A percentile compares a stretch with the other conserved stretches of the same genome.
Evolutionary conservation across 53 echinoderm and acorn worm species (phyloP).

Genomic region (Antedon mediterranea): DNA sequence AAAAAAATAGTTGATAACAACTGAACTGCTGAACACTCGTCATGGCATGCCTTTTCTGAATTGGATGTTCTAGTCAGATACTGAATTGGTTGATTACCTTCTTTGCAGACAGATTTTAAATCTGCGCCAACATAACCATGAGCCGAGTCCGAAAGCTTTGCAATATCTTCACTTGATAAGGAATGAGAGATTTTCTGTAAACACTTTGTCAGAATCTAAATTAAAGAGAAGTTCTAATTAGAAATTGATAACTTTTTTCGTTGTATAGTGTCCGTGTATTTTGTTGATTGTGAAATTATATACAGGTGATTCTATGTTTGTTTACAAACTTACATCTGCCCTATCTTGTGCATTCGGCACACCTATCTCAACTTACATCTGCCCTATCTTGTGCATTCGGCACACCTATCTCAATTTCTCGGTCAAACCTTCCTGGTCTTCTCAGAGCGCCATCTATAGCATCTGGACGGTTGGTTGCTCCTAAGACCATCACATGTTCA

Average conservation of each 20-base stretch:
- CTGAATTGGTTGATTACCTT: too few species aligned
- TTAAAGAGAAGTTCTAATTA: background rate
- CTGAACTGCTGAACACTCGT: too few species aligned
- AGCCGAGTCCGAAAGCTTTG: conserved; percentile 38
- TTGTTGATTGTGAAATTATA: too few species aligned
- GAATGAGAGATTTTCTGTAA: conserved; percentile 32
- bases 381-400: conserved; percentile 79
- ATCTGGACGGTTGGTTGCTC: conserved; percentile 92
- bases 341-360: conserved; percentile 84
- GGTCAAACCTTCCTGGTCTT: conserved; percentile 88
- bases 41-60: too few species aligned
- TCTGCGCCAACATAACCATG: conserved; percentile 99
- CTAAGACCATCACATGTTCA: conserved; percentile 63
- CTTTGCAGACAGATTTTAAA: conserved; percentile 77
- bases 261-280: too few species aligned
- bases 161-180: conserved; percentile 35
- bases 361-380: conserved; percentile 93
- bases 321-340: conserved; percentile 45
- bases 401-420: conserved; percentile 91
- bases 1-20: too few species aligned
- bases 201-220: conserved; percentile 61
- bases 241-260: too few species aligned
- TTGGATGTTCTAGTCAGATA: too few species aligned
- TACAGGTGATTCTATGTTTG: background rate
- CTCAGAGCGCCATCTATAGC: conserved; percentile 77